These are phyloP conservation scores for Cremastinae sp. DNA, from an alignment of 2,888 invertebrate species.

Conservation along the genomic window DNA sequence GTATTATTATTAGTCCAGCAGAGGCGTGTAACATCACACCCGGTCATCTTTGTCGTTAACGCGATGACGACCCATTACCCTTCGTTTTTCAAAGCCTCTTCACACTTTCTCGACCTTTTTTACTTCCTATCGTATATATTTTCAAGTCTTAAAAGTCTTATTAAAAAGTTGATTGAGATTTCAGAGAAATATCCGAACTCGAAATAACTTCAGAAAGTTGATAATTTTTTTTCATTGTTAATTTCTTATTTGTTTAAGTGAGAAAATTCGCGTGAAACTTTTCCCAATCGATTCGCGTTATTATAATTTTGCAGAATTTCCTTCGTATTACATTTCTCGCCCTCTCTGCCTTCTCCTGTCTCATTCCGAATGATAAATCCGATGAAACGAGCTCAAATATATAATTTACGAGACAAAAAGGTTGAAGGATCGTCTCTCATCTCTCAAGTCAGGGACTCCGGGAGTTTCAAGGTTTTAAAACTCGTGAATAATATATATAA, in stretches of 20 bases:
- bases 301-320: not conserved
- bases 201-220: too few species aligned
- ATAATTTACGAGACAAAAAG: slow-evolving; percentile 49
- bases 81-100: slow-evolving; percentile 18
- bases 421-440: slow-evolving; percentile 22
- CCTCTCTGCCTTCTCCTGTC: slow-evolving; percentile 11
- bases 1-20: slow-evolving; percentile 52
- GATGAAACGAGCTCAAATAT: slow-evolving; percentile 36
- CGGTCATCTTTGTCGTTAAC: slow-evolving; percentile 43
- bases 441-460: not conserved
- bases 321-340: slow-evolving; percentile 2
- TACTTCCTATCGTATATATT: not conserved
- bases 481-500: not conserved
- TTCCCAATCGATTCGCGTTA: not conserved
- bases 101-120: not conserved
- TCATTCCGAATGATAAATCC: slow-evolving; percentile 33
- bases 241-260: too few species aligned
- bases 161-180: not conserved
- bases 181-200: too few species aligned
- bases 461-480: slow-evolving; percentile 4
- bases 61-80: slow-evolving; percentile 41
- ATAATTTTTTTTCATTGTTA: too few species aligned
- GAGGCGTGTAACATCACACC: slow-evolving; percentile 37
- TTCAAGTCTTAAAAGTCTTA: not conserved
- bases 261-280: too few species aligned